A percentile compares a stretch with the other conserved stretches of the same genome.
Conservation (phyloP, 2,113 vertebrate species). For the Cyanistes caeruleus region DNA sequence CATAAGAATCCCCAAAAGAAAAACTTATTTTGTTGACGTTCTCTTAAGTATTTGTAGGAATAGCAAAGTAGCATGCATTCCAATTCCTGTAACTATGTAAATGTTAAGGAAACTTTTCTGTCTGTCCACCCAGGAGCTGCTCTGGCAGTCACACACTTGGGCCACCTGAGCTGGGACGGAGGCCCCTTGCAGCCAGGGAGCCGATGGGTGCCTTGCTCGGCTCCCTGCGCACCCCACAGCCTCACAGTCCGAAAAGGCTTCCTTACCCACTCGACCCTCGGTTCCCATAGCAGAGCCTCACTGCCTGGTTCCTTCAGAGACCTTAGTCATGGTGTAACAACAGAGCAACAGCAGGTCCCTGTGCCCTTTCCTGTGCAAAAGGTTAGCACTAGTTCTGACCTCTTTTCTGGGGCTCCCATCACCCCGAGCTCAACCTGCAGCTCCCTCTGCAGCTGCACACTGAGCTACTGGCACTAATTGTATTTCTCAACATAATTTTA, state of each 20-base stretch:
- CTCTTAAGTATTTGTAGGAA: neutral
- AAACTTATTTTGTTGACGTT: neutral
- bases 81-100: neutral
- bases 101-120: neutral
- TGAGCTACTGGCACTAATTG: rapidly evolving
- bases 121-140: neutral
- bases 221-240: neutral
- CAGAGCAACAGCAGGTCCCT: neutral
- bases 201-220: rapidly evolving
- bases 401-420: neutral
- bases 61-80: neutral
- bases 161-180: neutral
- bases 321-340: neutral
- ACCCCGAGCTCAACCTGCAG: neutral
- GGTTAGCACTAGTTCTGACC: neutral
- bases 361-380: neutral
- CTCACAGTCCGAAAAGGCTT: neutral
- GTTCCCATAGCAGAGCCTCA: neutral
- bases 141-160: neutral
- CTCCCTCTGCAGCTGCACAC: neutral
- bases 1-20: neutral
- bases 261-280: rapidly evolving
- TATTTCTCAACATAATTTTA: neutral
- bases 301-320: neutral
- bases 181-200: neutral